phyloP scores from a whole-genome alignment of 2,113 vertebrate genomes.

The Leiothrix lutea region DNA sequence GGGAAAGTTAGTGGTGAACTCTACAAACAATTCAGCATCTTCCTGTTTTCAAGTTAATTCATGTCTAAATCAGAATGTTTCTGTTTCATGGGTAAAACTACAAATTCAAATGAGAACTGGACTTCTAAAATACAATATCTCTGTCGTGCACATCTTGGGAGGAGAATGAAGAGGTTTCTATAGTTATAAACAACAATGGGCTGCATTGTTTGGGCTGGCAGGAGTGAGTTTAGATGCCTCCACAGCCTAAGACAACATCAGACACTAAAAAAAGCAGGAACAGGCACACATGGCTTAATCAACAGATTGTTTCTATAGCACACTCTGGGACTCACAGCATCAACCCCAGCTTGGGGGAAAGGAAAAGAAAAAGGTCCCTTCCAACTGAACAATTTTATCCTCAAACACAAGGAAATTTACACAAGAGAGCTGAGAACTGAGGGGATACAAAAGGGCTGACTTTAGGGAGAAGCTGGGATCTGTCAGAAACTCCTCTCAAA shows the following conservation, averaged over 20 bases:
- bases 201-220: background rate
- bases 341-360: background rate
- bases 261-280: background rate
- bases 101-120: background rate
- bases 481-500: background rate
- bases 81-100: background rate
- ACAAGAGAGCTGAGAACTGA: background rate
- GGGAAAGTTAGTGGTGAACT: conserved; percentile 18
- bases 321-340: background rate
- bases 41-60: background rate
- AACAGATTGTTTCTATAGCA: background rate
- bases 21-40: background rate
- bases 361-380: background rate
- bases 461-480: background rate
- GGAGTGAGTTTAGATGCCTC: background rate
- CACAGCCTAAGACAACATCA: background rate
- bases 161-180: background rate
- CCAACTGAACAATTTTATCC: background rate
- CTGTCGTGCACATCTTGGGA: background rate
- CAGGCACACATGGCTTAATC: background rate
- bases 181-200: background rate
- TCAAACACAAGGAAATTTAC: background rate
- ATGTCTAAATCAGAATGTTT: background rate
- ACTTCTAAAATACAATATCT: background rate
- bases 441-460: background rate